Percentiles rank a stretch among this genome's conserved stretches.
Conservation (phyloP, 2,113 vertebrate species). For the Sterna hirundo region DNA sequence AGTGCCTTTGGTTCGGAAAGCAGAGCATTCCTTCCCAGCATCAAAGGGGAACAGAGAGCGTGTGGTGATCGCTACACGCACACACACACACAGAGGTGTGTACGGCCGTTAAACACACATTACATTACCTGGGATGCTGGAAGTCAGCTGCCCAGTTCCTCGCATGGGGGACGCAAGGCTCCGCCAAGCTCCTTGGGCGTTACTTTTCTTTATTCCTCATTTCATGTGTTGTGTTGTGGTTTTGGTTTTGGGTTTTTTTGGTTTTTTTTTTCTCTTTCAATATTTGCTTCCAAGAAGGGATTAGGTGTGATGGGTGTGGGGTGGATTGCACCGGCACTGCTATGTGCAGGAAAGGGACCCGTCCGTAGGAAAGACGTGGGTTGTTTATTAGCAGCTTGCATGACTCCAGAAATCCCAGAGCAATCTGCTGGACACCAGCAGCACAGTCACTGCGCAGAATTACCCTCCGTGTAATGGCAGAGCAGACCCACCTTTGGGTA, state of each 20-base stretch:
- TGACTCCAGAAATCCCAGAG: not conserved
- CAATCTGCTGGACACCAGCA: not conserved
- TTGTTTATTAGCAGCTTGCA: constrained; percentile 17
- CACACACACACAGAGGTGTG: not conserved
- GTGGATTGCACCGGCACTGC: not conserved
- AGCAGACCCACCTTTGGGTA: not conserved
- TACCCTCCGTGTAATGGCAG: not conserved
- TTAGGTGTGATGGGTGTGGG: constrained; percentile 7
- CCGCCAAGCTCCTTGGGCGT: constrained; percentile 12
- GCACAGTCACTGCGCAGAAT: not conserved
- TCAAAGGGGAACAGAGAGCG: not conserved
- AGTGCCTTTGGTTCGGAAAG: not conserved
- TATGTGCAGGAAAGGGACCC: not conserved
- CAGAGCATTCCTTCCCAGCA: not conserved
- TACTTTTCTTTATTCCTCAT: constrained; percentile 17
- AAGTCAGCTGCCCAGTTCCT: not conserved
- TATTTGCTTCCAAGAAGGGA: constrained; percentile 39
- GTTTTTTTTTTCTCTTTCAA: not conserved
- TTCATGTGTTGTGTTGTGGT: not conserved
- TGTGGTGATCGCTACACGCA: not conserved
- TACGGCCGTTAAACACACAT: not conserved
- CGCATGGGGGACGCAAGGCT: not conserved
- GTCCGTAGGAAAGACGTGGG: not conserved
- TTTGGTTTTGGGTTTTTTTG: not conserved
- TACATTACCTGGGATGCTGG: constrained; percentile 44